A percentile compares a stretch with the other conserved stretches of the same genome.
These are phyloP conservation scores for Meliscaeva auricollis DNA, from an alignment of 2,888 invertebrate genomes.

Conservation along the genomic window DNA sequence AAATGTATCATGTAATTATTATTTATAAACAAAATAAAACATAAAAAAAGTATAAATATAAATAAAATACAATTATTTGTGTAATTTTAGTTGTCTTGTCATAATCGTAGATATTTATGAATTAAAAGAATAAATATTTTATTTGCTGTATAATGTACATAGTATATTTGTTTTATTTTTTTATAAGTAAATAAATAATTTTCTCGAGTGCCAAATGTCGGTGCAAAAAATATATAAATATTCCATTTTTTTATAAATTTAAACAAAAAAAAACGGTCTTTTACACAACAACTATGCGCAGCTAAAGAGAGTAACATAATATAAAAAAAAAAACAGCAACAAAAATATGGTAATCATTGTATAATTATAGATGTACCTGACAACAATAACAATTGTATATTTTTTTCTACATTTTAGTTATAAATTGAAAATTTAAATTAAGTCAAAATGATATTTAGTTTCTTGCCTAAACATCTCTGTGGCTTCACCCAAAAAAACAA, in stretches of 20 bases:
- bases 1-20: conserved; percentile 66
- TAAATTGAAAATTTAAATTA: conserved; percentile 46
- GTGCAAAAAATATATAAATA: conserved; percentile 63
- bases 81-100: conserved; percentile 65
- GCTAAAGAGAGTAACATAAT: conserved; percentile 29
- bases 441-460: conserved; percentile 22
- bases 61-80: conserved; percentile 28
- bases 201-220: conserved; percentile 66
- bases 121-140: conserved; percentile 30
- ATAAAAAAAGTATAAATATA: conserved; percentile 3
- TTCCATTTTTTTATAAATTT: conserved; percentile 44
- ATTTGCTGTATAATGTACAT: conserved; percentile 61
- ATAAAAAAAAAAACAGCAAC: conserved; percentile 37
- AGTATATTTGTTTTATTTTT: conserved; percentile 60
- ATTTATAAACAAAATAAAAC: conserved; percentile 41
- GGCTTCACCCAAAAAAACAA: conserved; percentile 33
- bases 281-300: conserved; percentile 53
- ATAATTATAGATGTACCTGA: conserved; percentile 78
- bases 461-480: conserved; percentile 52
- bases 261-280: conserved; percentile 24
- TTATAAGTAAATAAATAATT: conserved; percentile 36
- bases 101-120: conserved; percentile 69
- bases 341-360: conserved; percentile 73
- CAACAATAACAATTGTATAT: conserved; percentile 73
- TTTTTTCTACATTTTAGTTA: conserved; percentile 39